phyloP scores from a whole-genome alignment of 2,797 vertebrate species.

The Siniperca scherzeri region DNA sequence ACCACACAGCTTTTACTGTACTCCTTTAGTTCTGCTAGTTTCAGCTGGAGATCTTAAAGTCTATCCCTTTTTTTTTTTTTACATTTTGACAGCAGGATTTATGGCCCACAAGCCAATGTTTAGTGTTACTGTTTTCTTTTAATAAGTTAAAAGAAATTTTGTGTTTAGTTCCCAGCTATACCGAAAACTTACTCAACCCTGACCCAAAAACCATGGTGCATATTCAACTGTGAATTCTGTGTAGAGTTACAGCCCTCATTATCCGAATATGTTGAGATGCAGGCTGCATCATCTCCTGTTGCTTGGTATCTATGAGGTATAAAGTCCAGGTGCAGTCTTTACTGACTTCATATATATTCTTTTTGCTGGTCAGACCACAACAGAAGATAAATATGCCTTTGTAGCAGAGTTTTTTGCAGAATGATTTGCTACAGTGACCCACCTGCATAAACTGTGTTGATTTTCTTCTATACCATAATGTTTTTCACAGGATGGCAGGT shows the following conservation, averaged over 20 bases:
- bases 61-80: not conserved
- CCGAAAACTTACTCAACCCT: not conserved
- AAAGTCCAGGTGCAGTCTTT: conserved; percentile 13
- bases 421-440: conserved; percentile 22
- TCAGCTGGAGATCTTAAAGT: not conserved
- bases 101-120: not conserved
- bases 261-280: not conserved
- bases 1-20: conserved; percentile 6
- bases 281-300: conserved; percentile 4
- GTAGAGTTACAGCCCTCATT: conserved; percentile 16
- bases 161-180: not conserved
- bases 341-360: conserved; percentile 16
- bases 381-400: conserved; percentile 14
- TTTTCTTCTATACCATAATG: conserved; percentile 13
- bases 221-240: not conserved
- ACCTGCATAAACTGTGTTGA: conserved; percentile 28
- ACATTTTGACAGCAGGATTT: conserved; percentile 6
- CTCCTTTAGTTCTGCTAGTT: conserved; percentile 12
- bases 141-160: conserved; percentile 7
- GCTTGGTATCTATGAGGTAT: conserved; percentile 7
- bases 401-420: conserved; percentile 13
- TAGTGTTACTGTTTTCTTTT: not conserved
- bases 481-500: conserved; percentile 25
- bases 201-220: not conserved
- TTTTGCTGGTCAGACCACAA: not conserved